These are phyloP conservation scores for Drosophila parvula DNA, from an alignment of 1,140 invertebrate genomes.

Conservation along the genomic window DNA sequence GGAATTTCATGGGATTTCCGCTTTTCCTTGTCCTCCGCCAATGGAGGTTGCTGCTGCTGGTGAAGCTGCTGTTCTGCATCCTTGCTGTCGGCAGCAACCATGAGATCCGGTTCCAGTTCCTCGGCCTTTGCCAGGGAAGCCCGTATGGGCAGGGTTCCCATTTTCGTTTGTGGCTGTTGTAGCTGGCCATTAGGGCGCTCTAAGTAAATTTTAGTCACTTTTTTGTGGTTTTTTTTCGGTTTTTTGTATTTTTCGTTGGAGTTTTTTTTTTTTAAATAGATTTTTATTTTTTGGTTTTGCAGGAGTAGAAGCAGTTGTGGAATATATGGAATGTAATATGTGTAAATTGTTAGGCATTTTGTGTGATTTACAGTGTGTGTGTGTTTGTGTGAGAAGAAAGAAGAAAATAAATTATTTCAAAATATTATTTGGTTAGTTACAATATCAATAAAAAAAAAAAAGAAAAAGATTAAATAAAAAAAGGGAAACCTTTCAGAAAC, in stretches of 20 bases:
- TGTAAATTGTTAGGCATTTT: constrained; percentile 37
- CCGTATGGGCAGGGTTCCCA: constrained; percentile 56
- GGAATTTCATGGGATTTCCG: constrained; percentile 42
- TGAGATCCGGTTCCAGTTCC: constrained; percentile 66
- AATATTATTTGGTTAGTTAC: constrained; percentile 70
- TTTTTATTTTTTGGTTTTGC: constrained; percentile 34
- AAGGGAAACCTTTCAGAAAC: constrained; percentile 18
- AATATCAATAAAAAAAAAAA: constrained; percentile 35
- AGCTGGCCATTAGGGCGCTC: constrained; percentile 47
- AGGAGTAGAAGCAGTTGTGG: constrained; percentile 31
- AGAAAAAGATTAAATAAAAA: constrained; percentile 18
- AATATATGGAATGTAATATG: constrained; percentile 35
- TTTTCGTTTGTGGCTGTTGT: constrained; percentile 49
- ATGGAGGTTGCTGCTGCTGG: neutral
- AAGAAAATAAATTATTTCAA: constrained; percentile 74
- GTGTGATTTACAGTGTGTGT: constrained; percentile 53
- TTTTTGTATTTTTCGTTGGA: constrained; percentile 21
- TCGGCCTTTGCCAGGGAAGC: constrained; percentile 67
- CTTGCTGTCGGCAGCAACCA: constrained; percentile 1
- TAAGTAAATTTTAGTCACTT: constrained; percentile 80
- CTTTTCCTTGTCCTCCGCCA: constrained; percentile 6
- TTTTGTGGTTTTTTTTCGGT: constrained; percentile 16
- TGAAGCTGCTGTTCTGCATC: constrained; percentile 29
- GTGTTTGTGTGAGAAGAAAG: constrained; percentile 58
- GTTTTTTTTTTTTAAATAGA: constrained; percentile 25